Percentiles rank a stretch among this genome's conserved stretches.
These are phyloP conservation scores for Lepus timidus DNA, from an alignment of 2,113 vertebrate species.

Conservation along the genomic window DNA sequence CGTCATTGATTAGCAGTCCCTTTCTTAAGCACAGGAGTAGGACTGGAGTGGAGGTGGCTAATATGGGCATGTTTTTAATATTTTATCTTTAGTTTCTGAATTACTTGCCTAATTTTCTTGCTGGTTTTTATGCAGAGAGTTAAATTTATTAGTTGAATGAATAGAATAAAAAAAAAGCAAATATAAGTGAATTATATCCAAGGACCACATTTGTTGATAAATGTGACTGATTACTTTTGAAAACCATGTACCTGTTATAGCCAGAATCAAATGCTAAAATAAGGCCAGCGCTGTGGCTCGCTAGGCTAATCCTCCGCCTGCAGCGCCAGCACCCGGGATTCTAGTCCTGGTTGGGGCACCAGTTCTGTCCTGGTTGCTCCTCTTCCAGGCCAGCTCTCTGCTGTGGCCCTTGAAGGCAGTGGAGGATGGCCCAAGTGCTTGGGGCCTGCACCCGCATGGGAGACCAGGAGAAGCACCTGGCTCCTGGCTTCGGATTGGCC, in stretches of 20 bases:
- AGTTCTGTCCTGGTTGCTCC: too few relatives aligned
- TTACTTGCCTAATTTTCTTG: not conserved
- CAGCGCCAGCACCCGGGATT: too few relatives aligned
- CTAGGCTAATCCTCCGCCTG: too few relatives aligned
- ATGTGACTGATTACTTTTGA: not conserved
- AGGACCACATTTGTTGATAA: not conserved
- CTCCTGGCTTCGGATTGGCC: too few relatives aligned
- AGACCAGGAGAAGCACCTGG: too few relatives aligned
- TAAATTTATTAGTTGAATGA: not conserved
- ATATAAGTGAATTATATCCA: not conserved
- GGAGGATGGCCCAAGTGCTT: too few relatives aligned
- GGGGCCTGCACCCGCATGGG: too few relatives aligned
- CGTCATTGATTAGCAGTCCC: not conserved
- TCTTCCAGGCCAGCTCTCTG: too few relatives aligned
- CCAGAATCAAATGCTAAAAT: not conserved
- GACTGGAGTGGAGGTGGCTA: not conserved
- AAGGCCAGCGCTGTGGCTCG: not conserved
- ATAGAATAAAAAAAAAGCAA: not conserved
- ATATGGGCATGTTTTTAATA: not conserved
- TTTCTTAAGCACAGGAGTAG: not conserved
- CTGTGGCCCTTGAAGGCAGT: too few relatives aligned
- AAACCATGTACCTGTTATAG: not conserved
- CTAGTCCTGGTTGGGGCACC: too few relatives aligned
- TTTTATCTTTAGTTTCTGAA: not conserved
- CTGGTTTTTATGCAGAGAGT: not conserved